Conservation (phyloP, 2,797 vertebrate species). For the Gallinago solitaria region DNA sequence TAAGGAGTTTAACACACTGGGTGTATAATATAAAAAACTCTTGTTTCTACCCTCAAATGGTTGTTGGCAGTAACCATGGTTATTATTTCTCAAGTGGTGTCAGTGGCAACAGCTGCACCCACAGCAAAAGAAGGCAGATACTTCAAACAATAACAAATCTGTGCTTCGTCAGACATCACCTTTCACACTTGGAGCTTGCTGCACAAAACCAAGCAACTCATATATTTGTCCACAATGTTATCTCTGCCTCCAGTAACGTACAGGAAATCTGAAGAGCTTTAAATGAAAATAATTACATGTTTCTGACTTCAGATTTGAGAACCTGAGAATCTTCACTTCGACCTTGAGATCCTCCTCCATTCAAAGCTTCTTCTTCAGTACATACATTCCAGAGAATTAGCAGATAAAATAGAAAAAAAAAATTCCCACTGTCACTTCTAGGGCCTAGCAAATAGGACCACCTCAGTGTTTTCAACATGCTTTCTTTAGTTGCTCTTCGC, state of each 20-base stretch:
- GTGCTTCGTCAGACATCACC: neutral
- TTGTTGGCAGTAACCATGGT: neutral
- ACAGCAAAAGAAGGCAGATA: neutral
- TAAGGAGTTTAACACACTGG: neutral
- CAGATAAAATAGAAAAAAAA: neutral
- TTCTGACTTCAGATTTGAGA: neutral
- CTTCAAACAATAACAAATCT: neutral
- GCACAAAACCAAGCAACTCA: neutral
- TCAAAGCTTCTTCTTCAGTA: neutral
- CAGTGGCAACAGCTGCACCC: neutral
- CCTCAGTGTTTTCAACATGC: neutral
- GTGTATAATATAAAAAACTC: neutral
- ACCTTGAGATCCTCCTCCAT: neutral
- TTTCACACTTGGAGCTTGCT: neutral
- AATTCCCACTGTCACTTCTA: neutral
- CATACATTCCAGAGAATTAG: neutral
- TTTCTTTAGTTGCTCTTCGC: neutral
- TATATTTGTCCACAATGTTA: neutral
- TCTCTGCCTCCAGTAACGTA: neutral
- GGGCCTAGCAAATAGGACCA: neutral
- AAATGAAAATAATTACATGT: neutral
- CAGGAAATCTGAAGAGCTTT: neutral
- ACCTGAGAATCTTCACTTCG: neutral
- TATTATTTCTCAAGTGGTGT: neutral
- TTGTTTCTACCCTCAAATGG: neutral